Evolutionary conservation across 1,140 invertebrate genomes (phyloP).

Genomic region (Drosophila parvula): DNA sequence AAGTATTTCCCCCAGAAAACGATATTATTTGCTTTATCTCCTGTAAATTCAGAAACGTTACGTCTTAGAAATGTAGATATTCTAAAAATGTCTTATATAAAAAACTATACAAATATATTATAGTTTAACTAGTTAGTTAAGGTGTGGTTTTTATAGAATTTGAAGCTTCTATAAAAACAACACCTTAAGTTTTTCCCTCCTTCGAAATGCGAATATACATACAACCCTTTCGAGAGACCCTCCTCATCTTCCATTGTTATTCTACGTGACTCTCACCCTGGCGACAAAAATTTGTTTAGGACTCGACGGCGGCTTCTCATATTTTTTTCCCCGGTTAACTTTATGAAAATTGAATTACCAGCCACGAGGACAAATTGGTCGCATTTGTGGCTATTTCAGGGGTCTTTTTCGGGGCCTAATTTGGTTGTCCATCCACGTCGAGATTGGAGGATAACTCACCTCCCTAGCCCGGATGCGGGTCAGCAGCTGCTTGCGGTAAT

Average conservation of each 20-base stretch:
- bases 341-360: constrained; percentile 72
- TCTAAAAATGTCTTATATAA: too few species aligned
- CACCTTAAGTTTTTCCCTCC: background rate
- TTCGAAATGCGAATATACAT: background rate
- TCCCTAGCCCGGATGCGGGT: constrained; percentile 86
- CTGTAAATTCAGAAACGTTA: too few species aligned
- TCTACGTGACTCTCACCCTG: constrained; percentile 54
- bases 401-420: constrained; percentile 21
- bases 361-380: constrained; percentile 60
- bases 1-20: too few species aligned
- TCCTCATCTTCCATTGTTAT: background rate
- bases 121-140: too few species aligned
- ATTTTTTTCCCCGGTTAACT: constrained; percentile 26
- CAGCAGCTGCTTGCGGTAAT: constrained; percentile 85
- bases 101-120: background rate
- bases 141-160: too few species aligned
- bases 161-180: background rate
- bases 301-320: constrained; percentile 7
- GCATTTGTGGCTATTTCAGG: constrained; percentile 60
- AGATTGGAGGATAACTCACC: constrained; percentile 81
- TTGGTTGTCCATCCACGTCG: constrained; percentile 9
- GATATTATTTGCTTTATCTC: too few species aligned
- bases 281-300: constrained; percentile 61
- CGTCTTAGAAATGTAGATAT: too few species aligned
- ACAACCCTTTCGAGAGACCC: constrained; percentile 4